phyloP scores from a whole-genome alignment of 2,113 vertebrate genomes.

The Ramphastos sulfuratus region DNA sequence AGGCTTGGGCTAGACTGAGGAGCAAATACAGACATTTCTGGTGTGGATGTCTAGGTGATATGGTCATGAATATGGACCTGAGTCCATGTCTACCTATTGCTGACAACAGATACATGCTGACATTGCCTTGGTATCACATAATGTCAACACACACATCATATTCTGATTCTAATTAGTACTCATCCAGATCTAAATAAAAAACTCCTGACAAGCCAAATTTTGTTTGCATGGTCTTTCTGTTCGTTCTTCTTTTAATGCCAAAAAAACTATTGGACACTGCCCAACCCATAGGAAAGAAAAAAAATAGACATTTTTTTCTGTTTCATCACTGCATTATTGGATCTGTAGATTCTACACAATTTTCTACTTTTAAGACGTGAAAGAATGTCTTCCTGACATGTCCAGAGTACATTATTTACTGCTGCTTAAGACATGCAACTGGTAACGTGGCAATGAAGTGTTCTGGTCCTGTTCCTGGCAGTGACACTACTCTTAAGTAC shows the following conservation, averaged over 20 bases:
- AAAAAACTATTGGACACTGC: not conserved
- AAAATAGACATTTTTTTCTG: not conserved
- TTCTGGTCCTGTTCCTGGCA: not conserved
- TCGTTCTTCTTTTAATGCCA: not conserved
- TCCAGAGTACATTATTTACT: not conserved
- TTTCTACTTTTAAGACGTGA: not conserved
- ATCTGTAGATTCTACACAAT: not conserved
- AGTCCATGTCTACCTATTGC: not conserved
- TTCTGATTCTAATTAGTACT: not conserved
- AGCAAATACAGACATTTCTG: not conserved
- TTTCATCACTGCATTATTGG: not conserved
- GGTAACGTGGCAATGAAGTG: conserved; percentile 29
- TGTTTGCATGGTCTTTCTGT: not conserved
- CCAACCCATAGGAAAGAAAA: not conserved
- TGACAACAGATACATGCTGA: not conserved
- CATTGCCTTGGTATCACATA: not conserved
- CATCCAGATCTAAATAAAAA: not conserved
- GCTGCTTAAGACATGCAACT: not conserved
- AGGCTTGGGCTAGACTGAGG: not conserved
- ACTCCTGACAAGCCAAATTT: not conserved
- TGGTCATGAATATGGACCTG: not conserved
- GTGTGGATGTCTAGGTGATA: not conserved
- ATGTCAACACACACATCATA: not conserved
- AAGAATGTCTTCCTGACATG: not conserved
- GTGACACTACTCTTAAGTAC: not conserved